Percentiles rank a stretch among this genome's conserved stretches.
These are phyloP conservation scores for Onychostoma macrolepis DNA, from an alignment of 2,113 vertebrate genomes.

Conservation along the genomic window DNA sequence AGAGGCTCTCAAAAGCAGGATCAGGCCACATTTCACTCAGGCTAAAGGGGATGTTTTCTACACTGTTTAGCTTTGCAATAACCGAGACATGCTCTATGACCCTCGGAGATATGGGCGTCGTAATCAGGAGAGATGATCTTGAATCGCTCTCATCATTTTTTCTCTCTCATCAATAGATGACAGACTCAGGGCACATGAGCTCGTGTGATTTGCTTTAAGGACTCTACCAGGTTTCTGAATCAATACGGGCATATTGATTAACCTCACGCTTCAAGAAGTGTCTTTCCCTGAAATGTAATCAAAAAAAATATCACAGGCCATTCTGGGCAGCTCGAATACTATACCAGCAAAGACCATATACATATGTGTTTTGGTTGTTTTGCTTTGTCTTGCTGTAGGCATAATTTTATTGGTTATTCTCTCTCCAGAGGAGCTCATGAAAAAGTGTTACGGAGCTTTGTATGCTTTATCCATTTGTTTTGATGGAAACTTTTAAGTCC, in stretches of 20 bases:
- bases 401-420: slow-evolving; percentile 38
- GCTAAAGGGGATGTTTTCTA: slow-evolving; percentile 28
- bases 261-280: slow-evolving; percentile 6
- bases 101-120: neutral
- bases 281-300: neutral
- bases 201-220: slow-evolving; percentile 34
- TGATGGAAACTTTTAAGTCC: slow-evolving; percentile 47
- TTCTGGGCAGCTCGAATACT: neutral
- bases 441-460: slow-evolving; percentile 39
- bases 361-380: slow-evolving; percentile 10
- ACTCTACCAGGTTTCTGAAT: slow-evolving; percentile 29
- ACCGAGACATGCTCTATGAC: neutral
- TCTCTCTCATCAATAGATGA: slow-evolving; percentile 45
- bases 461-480: slow-evolving; percentile 36
- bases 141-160: slow-evolving; percentile 48
- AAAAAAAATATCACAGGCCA: slow-evolving; percentile 1
- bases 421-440: slow-evolving; percentile 30
- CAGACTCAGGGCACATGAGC: slow-evolving; percentile 28
- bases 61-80: slow-evolving; percentile 35
- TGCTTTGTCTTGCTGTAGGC: slow-evolving; percentile 44
- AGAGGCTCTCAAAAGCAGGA: slow-evolving; percentile 21
- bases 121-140: slow-evolving; percentile 45
- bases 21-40: neutral
- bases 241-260: slow-evolving; percentile 48
- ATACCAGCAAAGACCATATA: neutral